Percentiles rank a stretch among this genome's conserved stretches.
These are phyloP conservation scores for Eptatretus atami DNA, from an alignment of 2,797 vertebrate species.

Conservation along the genomic window DNA sequence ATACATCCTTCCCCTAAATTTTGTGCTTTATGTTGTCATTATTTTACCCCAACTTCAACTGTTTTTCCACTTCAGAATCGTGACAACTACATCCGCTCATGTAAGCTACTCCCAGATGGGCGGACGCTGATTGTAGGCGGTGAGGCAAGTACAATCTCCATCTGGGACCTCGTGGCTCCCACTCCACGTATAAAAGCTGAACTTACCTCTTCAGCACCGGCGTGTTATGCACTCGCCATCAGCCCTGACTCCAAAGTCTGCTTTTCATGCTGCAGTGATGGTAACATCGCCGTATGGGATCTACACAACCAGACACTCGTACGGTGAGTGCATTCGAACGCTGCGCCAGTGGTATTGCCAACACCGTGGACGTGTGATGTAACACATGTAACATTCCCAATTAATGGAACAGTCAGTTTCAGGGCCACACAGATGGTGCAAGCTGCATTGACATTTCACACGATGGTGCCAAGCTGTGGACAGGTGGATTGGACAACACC, in stretches of 20 bases:
- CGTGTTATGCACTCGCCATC: constrained; percentile 66
- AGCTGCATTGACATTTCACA: too few species aligned
- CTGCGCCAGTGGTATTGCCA: too few species aligned
- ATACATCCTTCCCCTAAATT: too few species aligned
- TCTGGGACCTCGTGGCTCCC: constrained; percentile 79
- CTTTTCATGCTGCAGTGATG: constrained; percentile 31
- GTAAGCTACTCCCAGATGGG: constrained; percentile 66
- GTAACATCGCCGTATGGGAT: constrained; percentile 83
- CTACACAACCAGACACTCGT: constrained; percentile 14
- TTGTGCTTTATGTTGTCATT: too few species aligned
- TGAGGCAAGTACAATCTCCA: constrained; percentile 69
- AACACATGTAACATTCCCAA: too few species aligned
- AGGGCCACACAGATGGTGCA: too few species aligned
- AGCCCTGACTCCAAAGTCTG: constrained; percentile 40
- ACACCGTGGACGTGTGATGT: too few species aligned
- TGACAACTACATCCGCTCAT: constrained; percentile 22
- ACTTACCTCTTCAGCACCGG: constrained; percentile 15
- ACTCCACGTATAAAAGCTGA: constrained; percentile 77
- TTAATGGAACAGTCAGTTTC: too few species aligned
- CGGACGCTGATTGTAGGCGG: constrained; percentile 74
- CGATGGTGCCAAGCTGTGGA: constrained; percentile 68
- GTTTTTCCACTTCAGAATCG: constrained; percentile 6
- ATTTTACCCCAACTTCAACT: too few species aligned
- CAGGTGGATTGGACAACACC: constrained; percentile 54
- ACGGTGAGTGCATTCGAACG: constrained; percentile 10